phyloP scores from a whole-genome alignment of 2,113 vertebrate species.

The Trematocara marginatum region DNA sequence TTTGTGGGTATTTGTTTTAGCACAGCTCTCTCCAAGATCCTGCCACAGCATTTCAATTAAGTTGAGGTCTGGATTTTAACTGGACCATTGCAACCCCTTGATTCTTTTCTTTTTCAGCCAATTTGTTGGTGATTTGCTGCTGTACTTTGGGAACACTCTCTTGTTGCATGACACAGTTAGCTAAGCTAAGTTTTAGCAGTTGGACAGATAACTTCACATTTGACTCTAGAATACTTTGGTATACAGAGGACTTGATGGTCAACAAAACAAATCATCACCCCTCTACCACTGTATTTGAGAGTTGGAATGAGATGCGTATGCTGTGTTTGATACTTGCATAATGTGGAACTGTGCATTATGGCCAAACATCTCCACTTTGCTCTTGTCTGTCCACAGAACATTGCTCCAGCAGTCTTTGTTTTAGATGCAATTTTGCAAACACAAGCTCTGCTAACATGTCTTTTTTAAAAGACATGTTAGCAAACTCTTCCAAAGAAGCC shows the following conservation, averaged over 20 bases:
- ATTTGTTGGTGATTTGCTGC: not conserved
- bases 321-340: not conserved
- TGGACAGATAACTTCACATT: not conserved
- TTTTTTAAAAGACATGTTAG: not conserved
- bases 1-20: not conserved
- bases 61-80: not conserved
- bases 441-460: not conserved
- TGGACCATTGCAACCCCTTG: not conserved
- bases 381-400: not conserved
- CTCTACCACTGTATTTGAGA: not conserved
- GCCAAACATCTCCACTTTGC: not conserved
- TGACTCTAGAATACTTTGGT: not conserved
- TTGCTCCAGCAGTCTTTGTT: not conserved
- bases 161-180: not conserved
- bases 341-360: not conserved
- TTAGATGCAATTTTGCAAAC: not conserved
- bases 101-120: not conserved
- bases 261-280: not conserved
- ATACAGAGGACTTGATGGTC: not conserved
- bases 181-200: not conserved
- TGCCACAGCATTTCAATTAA: not conserved
- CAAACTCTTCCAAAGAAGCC: not conserved
- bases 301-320: not conserved
- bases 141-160: not conserved
- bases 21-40: not conserved